These are phyloP conservation scores for Sebastes itinus DNA, from an alignment of 2,797 vertebrate genomes.

Conservation along the genomic window DNA sequence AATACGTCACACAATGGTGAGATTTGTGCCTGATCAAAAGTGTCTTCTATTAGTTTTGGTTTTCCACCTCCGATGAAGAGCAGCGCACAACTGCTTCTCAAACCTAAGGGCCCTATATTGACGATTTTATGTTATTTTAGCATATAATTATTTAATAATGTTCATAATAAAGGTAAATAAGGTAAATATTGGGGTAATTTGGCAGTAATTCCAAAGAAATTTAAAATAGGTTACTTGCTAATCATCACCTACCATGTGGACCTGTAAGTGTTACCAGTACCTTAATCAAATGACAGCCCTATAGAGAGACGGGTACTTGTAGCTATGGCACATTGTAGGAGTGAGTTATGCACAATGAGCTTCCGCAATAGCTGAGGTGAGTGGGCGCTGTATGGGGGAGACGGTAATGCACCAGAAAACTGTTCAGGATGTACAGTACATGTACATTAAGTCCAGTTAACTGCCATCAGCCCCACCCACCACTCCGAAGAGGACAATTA, in stretches of 20 bases:
- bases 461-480: not conserved
- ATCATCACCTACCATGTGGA: no score
- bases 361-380: not conserved
- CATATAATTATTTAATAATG: no score
- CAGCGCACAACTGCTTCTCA: no score
- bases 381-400: not conserved
- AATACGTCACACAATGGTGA: accelerated
- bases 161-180: no score
- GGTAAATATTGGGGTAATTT: no score
- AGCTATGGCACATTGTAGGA: not conserved
- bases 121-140: no score
- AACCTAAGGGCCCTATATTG: no score
- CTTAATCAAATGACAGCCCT: no score
- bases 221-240: no score
- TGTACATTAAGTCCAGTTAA: not conserved
- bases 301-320: not conserved
- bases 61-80: accelerated
- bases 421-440: not conserved
- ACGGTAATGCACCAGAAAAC: not conserved
- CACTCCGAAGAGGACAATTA: not conserved
- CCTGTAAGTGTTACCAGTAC: no score
- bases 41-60: no score
- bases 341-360: not conserved
- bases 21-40: accelerated
- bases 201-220: no score